A percentile compares a stretch with the other conserved stretches of the same genome.
Conservation (phyloP, 2,113 vertebrate species). For the Alouatta palliata region DNA sequence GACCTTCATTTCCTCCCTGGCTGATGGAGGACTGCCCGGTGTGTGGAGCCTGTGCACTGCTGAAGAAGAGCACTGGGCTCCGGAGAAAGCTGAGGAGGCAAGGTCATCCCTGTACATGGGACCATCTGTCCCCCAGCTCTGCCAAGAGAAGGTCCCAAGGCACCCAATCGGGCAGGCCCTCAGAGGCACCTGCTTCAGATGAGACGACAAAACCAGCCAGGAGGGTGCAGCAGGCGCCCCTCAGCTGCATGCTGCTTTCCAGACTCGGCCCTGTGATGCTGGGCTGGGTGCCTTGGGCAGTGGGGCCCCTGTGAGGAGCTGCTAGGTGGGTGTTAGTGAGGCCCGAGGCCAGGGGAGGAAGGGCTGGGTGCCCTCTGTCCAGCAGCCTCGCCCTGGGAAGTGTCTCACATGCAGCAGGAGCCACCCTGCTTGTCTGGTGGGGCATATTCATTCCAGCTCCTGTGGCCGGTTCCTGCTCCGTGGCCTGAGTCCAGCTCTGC, state of each 20-base stretch:
- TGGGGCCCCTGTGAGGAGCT: background rate
- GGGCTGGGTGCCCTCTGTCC: too few relatives aligned
- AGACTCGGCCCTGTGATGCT: rapidly evolving
- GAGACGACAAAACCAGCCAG: background rate
- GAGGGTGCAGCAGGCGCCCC: rapidly evolving
- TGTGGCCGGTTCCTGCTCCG: rapidly evolving
- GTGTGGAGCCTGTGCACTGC: background rate
- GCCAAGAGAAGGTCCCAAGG: background rate
- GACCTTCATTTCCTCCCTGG: background rate
- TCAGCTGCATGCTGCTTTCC: background rate
- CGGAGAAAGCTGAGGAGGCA: too few relatives aligned
- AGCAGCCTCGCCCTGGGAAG: rapidly evolving
- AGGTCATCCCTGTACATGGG: background rate
- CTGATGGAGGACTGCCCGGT: too few relatives aligned
- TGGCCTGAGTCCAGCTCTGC: background rate
- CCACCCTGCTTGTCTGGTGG: background rate
- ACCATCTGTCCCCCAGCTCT: background rate
- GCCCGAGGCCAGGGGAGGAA: background rate
- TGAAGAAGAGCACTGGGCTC: background rate
- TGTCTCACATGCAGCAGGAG: background rate
- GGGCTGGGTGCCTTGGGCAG: background rate
- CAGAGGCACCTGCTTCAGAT: background rate
- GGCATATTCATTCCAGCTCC: background rate
- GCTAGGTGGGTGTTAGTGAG: rapidly evolving
- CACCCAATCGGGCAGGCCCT: background rate